Evolutionary conservation across 2,888 invertebrate genomes (phyloP).

Genomic region (Rhabditoides inermis): DNA sequence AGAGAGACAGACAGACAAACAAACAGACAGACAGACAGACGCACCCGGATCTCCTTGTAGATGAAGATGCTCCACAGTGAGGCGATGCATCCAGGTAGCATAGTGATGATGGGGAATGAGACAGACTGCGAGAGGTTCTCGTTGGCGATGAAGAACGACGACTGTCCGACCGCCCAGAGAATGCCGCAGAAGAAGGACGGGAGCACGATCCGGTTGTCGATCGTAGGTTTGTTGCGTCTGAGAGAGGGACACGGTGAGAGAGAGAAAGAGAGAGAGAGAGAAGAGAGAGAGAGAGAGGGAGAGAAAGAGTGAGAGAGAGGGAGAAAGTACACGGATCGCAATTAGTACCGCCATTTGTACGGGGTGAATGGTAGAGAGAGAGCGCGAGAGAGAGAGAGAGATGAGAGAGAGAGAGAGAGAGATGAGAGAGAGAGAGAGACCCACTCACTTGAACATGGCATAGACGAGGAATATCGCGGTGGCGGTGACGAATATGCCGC

Average conservation of each 20-base stretch:
- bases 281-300: too few relatives aligned
- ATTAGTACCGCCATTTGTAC: too few relatives aligned
- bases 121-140: slow-evolving; percentile 53
- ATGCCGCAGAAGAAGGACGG: slow-evolving; percentile 56
- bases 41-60: slow-evolving; percentile 56
- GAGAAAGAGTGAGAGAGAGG: too few relatives aligned
- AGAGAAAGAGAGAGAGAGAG: too few relatives aligned
- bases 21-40: background rate
- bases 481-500: slow-evolving; percentile 55
- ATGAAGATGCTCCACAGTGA: slow-evolving; percentile 56
- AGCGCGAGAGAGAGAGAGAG: too few relatives aligned
- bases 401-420: too few relatives aligned
- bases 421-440: too few relatives aligned
- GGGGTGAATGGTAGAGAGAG: too few relatives aligned
- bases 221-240: slow-evolving; percentile 52
- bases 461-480: slow-evolving; percentile 55
- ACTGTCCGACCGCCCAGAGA: slow-evolving; percentile 57
- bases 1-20: background rate
- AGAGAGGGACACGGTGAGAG: background rate
- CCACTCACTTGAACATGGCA: slow-evolving; percentile 39
- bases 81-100: slow-evolving; percentile 55
- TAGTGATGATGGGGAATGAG: slow-evolving; percentile 57
- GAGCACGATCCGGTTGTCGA: slow-evolving; percentile 54
- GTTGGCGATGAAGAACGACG: slow-evolving; percentile 57
- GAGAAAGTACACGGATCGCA: too few relatives aligned